Conservation (phyloP, 2,888 invertebrate species). For the Arenicola marina region DNA sequence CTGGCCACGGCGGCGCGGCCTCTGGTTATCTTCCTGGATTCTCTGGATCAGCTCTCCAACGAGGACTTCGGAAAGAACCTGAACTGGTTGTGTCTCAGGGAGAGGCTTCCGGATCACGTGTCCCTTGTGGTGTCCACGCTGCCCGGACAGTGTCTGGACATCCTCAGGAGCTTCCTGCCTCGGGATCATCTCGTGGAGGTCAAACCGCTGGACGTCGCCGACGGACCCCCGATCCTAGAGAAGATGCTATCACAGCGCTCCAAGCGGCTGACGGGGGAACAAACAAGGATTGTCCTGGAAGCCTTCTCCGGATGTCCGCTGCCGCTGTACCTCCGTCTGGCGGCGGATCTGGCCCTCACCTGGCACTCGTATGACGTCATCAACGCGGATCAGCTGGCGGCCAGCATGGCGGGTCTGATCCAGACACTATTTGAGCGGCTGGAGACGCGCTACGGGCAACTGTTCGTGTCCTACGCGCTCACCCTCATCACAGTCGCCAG, state of each 20-base stretch:
- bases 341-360: slow-evolving; percentile 25
- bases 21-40: slow-evolving; percentile 88
- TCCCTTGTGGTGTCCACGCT: slow-evolving; percentile 20
- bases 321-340: slow-evolving; percentile 31
- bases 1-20: slow-evolving; percentile 68
- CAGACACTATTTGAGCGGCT: slow-evolving; percentile 25
- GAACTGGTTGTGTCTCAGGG: slow-evolving; percentile 19
- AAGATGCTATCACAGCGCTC: slow-evolving; percentile 13
- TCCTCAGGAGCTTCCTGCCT: slow-evolving; percentile 15
- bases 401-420: slow-evolving; percentile 22
- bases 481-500: slow-evolving; percentile 34
- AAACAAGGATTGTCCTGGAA: slow-evolving; percentile 13
- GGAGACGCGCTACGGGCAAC: slow-evolving; percentile 23
- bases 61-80: slow-evolving; percentile 25
- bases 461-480: slow-evolving; percentile 28
- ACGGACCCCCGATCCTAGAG: slow-evolving; percentile 18
- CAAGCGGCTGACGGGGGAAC: slow-evolving; percentile 15
- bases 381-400: slow-evolving; percentile 7
- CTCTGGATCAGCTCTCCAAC: slow-evolving; percentile 89
- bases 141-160: slow-evolving; percentile 21
- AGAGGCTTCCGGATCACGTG: slow-evolving; percentile 10
- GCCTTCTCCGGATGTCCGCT: slow-evolving; percentile 28
- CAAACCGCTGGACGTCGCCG: slow-evolving; percentile 3
- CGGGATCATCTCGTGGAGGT: slow-evolving; percentile 12
- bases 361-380: slow-evolving; percentile 36